A percentile compares a stretch with the other conserved stretches of the same genome.
Conservation (phyloP, 53 echinoderm and acorn worm species). For the Pentamera pediparva region DNA sequence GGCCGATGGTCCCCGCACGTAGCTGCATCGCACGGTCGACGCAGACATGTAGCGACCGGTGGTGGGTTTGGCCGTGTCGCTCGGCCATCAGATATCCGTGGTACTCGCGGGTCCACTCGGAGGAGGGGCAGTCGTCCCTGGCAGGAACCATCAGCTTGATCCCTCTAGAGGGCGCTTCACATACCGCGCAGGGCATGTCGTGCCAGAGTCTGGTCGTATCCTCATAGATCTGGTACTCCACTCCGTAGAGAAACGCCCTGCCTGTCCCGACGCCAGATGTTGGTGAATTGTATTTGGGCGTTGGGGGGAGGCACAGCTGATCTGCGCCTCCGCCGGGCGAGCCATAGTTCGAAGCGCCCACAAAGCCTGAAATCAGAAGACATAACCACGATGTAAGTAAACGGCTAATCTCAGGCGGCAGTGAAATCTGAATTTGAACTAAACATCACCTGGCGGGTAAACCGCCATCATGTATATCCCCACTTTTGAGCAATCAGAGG, state of each 20-base stretch:
- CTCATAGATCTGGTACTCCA: conserved; percentile 10
- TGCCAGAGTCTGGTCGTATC: conserved; percentile 2
- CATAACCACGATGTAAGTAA: no score
- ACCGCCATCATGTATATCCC: no score
- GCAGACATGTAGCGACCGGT: conserved; percentile 21
- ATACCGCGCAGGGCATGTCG: conserved; percentile 32
- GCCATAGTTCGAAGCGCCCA: no score
- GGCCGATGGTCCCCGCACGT: conserved; percentile 1
- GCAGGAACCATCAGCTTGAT: conserved; percentile 45
- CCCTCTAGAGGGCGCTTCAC: conserved; percentile 32
- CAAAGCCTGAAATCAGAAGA: no score
- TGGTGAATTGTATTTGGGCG: background rate
- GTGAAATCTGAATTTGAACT: no score
- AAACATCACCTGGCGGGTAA: no score
- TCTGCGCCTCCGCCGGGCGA: no score
- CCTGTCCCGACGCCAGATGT: background rate
- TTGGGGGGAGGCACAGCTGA: no score
- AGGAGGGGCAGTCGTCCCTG: conserved; percentile 32
- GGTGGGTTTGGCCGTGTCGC: background rate
- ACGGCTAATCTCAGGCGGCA: no score
- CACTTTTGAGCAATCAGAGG: no score
- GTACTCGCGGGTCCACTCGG: conserved; percentile 43
- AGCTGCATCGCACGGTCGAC: conserved; percentile 26
- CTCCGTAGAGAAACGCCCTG: conserved; percentile 3
- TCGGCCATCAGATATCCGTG: conserved; percentile 40